Percentiles rank a stretch among this genome's conserved stretches.
phyloP scores from a whole-genome alignment of 1,140 invertebrate species.

The Atta texana region DNA sequence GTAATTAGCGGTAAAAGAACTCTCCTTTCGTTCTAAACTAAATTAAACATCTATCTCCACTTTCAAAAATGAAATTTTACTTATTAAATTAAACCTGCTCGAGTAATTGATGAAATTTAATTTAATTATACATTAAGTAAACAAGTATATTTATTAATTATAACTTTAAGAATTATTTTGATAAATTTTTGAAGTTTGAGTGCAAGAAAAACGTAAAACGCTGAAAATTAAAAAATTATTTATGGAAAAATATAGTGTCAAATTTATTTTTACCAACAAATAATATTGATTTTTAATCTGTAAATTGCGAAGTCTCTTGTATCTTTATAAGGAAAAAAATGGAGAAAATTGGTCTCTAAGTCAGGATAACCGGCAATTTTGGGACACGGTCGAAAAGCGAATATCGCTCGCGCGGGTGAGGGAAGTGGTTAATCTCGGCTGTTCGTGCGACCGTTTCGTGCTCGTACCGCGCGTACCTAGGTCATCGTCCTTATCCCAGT shows the following conservation, averaged over 20 bases:
- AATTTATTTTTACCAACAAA: no score
- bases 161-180: conserved; percentile 8
- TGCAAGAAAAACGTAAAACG: background rate
- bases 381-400: conserved; percentile 16
- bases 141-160: background rate
- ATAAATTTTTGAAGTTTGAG: background rate
- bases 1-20: conserved; percentile 21
- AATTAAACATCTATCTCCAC: conserved; percentile 9
- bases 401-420: conserved; percentile 1
- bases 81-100: background rate
- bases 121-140: background rate
- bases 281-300: no score
- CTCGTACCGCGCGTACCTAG: conserved; percentile 77
- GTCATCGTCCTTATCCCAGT: conserved; percentile 85
- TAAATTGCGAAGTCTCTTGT: no score
- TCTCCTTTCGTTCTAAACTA: background rate
- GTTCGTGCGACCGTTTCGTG: conserved; percentile 30
- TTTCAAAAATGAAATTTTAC: conserved; percentile 40
- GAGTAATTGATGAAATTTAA: background rate
- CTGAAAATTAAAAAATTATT: conserved; percentile 1
- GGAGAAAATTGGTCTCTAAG: background rate
- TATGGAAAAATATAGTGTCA: background rate
- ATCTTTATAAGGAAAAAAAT: background rate
- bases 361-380: background rate
- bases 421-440: conserved; percentile 37